phyloP scores from a whole-genome alignment of 2,797 vertebrate species.

The Ficedula albicollis region DNA sequence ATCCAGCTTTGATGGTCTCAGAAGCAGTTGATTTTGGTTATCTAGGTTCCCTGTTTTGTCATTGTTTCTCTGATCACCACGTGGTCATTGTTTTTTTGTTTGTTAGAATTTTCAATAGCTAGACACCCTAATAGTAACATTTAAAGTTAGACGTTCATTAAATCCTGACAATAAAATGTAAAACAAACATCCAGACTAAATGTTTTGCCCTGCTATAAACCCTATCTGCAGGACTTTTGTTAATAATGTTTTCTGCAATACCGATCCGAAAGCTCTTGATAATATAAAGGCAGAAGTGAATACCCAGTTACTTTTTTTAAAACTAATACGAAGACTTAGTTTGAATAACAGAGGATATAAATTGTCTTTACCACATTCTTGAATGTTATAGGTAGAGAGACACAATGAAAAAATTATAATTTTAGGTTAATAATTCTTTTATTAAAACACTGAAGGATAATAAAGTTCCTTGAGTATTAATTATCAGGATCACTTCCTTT shows the following conservation, averaged over 20 bases:
- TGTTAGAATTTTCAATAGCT: neutral
- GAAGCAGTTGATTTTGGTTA: neutral
- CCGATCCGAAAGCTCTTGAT: neutral
- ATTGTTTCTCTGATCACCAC: neutral
- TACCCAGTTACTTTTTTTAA: neutral
- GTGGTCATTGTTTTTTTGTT: accelerated
- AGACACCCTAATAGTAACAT: neutral
- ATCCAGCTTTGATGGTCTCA: neutral
- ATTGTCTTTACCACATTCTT: neutral
- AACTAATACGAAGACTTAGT: neutral
- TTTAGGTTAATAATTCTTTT: neutral
- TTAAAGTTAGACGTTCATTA: neutral
- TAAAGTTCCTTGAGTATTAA: neutral
- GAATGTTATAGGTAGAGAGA: neutral
- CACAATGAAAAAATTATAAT: neutral
- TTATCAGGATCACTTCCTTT: neutral
- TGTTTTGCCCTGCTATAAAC: neutral
- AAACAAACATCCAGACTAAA: neutral
- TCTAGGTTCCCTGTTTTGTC: neutral
- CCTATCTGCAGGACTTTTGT: neutral
- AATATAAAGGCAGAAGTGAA: neutral
- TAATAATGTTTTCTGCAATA: neutral
- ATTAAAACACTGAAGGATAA: neutral
- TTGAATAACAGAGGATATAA: neutral
- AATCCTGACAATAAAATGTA: neutral